These are phyloP conservation scores for Enteromius anoplus DNA, from an alignment of 2,797 vertebrate species.

Conservation along the genomic window DNA sequence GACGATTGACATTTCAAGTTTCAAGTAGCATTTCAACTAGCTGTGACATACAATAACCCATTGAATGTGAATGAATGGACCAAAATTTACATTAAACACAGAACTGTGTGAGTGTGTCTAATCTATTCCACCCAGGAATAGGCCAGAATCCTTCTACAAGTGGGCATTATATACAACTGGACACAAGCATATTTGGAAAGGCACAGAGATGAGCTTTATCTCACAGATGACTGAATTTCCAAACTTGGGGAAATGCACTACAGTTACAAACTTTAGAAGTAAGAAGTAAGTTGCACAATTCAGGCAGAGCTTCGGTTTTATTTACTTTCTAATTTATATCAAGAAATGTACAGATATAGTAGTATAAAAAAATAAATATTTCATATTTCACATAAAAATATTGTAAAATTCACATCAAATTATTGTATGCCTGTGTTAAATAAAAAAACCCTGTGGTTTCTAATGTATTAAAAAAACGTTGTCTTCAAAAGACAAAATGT, in stretches of 20 bases:
- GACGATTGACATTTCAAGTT: constrained; percentile 6
- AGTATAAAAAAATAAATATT: not conserved
- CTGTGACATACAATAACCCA: constrained; percentile 27
- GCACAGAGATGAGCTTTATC: constrained; percentile 9
- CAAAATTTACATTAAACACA: constrained; percentile 31
- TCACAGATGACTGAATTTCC: constrained; percentile 5
- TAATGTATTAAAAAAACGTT: not conserved
- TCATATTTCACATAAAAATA: not conserved
- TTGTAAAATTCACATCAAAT: not conserved
- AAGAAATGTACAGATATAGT: not conserved
- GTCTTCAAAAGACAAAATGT: not conserved
- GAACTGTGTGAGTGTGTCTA: not conserved
- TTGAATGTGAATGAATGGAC: constrained; percentile 34
- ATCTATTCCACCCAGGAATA: constrained; percentile 37
- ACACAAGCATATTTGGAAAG: constrained; percentile 27
- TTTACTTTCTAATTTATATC: not conserved
- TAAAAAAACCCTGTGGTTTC: not conserved
- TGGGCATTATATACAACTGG: constrained; percentile 16
- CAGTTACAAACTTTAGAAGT: constrained; percentile 17
- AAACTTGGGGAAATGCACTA: constrained; percentile 8
- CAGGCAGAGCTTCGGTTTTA: constrained; percentile 5
- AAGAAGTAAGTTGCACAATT: constrained; percentile 7
- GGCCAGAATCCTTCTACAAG: constrained; percentile 30
- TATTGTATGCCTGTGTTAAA: not conserved
- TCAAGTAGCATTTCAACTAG: constrained; percentile 4